A percentile compares a stretch with the other conserved stretches of the same genome.
phyloP scores from a whole-genome alignment of 2,888 invertebrate genomes.

The Cryptocephalus primarius region DNA sequence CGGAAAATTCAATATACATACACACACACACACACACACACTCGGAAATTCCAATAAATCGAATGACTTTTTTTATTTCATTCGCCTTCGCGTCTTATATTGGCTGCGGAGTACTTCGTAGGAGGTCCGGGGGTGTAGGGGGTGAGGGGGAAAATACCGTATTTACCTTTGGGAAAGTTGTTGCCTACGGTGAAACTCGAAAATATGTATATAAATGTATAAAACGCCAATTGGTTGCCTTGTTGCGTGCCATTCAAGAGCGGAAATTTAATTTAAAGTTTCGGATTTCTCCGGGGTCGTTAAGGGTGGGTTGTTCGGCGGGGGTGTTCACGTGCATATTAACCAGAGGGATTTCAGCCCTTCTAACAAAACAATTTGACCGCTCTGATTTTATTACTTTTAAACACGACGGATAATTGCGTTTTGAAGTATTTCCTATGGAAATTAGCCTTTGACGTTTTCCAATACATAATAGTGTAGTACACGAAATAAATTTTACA shows the following conservation, averaged over 20 bases:
- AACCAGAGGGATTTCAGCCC: too few species aligned
- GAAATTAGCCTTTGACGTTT: too few species aligned
- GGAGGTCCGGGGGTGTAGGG: too few species aligned
- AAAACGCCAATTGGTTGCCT: conserved; percentile 36
- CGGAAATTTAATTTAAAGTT: conserved; percentile 40
- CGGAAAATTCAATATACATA: background rate
- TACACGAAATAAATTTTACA: too few species aligned
- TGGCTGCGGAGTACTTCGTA: conserved; percentile 17
- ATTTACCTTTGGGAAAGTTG: conserved; percentile 24
- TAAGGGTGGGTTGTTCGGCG: background rate
- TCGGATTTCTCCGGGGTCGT: conserved; percentile 25
- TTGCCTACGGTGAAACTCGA: conserved; percentile 23
- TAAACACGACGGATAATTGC: too few species aligned
- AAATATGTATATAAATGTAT: conserved; percentile 25
- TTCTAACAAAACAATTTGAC: too few species aligned
- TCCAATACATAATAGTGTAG: too few species aligned
- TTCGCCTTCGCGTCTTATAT: conserved; percentile 27
- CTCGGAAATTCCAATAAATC: background rate
- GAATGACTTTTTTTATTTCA: conserved; percentile 5
- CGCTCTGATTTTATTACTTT: too few species aligned
- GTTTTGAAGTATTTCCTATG: too few species aligned
- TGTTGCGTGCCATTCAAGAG: conserved; percentile 38
- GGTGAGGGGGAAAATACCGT: background rate
- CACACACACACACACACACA: background rate
- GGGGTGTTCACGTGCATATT: background rate